A percentile compares a stretch with the other conserved stretches of the same genome.
Conservation (phyloP, 2,113 vertebrate species). For the Sebastes schlegelii region DNA sequence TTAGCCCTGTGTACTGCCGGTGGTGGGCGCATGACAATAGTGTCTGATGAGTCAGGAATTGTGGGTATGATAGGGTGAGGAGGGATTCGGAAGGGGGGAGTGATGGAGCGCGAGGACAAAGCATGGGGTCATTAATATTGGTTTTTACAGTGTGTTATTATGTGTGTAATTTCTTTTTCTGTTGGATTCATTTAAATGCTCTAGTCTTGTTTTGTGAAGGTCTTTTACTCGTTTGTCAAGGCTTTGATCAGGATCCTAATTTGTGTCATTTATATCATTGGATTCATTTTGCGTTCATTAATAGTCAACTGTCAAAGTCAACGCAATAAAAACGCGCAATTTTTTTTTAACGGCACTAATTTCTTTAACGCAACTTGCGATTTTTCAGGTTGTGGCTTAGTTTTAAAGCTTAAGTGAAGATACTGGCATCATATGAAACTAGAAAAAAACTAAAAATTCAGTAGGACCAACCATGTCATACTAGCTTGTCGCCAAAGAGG, state of each 20-base stretch:
- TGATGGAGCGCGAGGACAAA: conserved; percentile 4
- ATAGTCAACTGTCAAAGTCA: no score
- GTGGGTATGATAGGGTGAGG: conserved; percentile 45
- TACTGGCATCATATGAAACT: no score
- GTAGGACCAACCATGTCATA: no score
- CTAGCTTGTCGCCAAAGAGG: no score
- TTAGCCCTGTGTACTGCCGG: conserved; percentile 47
- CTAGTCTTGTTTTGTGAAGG: neutral
- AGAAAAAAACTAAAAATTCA: no score
- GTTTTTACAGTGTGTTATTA: conserved; percentile 20
- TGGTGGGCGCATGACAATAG: conserved; percentile 58
- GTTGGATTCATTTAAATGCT: conserved; percentile 19
- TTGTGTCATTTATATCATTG: neutral
- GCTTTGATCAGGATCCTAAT: neutral
- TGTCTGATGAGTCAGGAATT: conserved; percentile 74
- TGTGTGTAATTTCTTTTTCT: neutral
- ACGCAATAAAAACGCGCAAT: no score
- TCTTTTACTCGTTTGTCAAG: neutral
- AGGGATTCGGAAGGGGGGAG: conserved; percentile 13
- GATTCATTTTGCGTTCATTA: neutral
- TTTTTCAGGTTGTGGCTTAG: no score
- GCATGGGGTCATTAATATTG: conserved; percentile 1
- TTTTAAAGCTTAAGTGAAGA: no score
- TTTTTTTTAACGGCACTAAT: no score
- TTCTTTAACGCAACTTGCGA: no score